Evolutionary conservation across 2,113 vertebrate species (phyloP), one percentile per base, ranked within the genome.

Genomic region (Callipepla californica): DNA sequence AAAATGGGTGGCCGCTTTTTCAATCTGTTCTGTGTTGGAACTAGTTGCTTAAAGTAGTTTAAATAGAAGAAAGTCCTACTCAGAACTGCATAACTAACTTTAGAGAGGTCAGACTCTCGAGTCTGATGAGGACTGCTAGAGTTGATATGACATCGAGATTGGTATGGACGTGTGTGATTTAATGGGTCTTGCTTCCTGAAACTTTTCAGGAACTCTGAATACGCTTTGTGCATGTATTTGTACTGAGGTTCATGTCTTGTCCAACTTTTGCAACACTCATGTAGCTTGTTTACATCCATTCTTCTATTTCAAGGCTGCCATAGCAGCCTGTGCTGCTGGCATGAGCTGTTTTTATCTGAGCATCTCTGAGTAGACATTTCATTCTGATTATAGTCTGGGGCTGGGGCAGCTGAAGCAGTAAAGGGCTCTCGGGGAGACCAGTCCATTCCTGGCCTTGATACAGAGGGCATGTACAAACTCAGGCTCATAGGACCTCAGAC

Each of bases 381-480:
- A 40, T 40, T 74, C 30, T 19, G 62, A 0, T 67, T 61, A 78
- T 61, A 78, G 23, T 1, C 4, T 55, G 7, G 59, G 55, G 4
- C 6, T 44, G 36, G 5, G 20, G 47, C 0, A 4, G 4, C 34
- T 36, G 80, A 28, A 15, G 25, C n/a, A 65, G 53, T 58, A 12
- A 8, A 61, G 19, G 12, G 7, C n/a, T 62, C 57, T 40, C 7
- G 1, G 18, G 6, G 23, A 55, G 7, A 18, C 42, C 42, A 25
- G 25, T 28, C 42, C 8, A 2, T 26, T 76, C 18, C 2, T 45
- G 22, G 19, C 44, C 89, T 57, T 28, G 16, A 6, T 19, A 17
- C 1, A 1, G 13, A 44, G 69, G 36, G 21, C 38, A 30, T 2
- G 0, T 1, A 13, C 32, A 32, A 72, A 13, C 44, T 70, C 45